phyloP scores from a whole-genome alignment of 2,797 vertebrate genomes.

The Lindbergichthys nudifrons region DNA sequence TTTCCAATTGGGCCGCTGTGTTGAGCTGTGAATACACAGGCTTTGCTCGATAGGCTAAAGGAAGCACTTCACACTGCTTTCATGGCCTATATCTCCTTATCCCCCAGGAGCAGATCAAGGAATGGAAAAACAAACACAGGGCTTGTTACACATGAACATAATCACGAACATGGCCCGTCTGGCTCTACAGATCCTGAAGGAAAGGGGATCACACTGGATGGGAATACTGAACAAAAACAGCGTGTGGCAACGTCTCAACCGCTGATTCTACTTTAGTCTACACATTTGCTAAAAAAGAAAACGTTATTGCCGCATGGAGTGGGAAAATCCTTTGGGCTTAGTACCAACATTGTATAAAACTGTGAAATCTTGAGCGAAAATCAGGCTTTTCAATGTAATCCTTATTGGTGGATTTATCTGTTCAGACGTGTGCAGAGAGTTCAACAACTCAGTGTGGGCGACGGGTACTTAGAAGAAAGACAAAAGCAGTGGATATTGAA shows the following conservation, averaged over 20 bases:
- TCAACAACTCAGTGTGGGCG: not conserved
- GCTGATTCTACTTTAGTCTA: not conserved
- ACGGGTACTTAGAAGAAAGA: not conserved
- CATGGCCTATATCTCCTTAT: constrained; percentile 62
- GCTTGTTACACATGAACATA: constrained; percentile 50
- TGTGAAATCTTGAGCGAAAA: not conserved
- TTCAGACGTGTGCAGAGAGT: not conserved
- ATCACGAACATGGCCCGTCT: constrained; percentile 30
- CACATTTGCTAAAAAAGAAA: not conserved
- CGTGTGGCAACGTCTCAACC: constrained; percentile 13
- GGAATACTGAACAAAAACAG: constrained; percentile 24
- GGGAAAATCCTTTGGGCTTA: not conserved
- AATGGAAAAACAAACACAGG: constrained; percentile 58
- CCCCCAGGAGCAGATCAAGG: constrained; percentile 67
- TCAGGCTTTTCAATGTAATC: not conserved
- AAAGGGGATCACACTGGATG: constrained; percentile 33
- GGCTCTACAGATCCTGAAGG: constrained; percentile 41
- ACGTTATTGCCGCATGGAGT: not conserved
- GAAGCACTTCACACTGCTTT: constrained; percentile 37
- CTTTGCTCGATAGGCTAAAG: constrained; percentile 39
- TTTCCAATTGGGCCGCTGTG: constrained; percentile 34
- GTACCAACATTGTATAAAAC: not conserved
- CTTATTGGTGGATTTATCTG: not conserved
- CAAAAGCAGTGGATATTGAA: not conserved
- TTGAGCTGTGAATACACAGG: constrained; percentile 18